These are phyloP conservation scores for Anguilla pacifica DNA, from an alignment of 2,797 vertebrate species.

Conservation along the genomic window DNA sequence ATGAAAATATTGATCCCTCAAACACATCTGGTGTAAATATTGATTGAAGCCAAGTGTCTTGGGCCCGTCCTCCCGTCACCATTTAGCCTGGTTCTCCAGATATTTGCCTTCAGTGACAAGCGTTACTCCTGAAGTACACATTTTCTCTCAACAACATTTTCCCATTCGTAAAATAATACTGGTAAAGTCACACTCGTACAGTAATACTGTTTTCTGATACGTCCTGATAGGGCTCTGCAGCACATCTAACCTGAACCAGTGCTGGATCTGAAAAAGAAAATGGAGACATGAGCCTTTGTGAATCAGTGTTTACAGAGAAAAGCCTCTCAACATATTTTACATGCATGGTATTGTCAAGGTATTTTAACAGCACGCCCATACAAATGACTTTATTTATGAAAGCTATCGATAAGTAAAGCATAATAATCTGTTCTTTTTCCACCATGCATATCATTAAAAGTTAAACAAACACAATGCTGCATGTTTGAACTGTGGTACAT, in stretches of 20 bases:
- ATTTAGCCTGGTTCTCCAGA: not conserved
- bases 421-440: constrained; percentile 36
- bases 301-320: not conserved
- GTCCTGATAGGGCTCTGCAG: constrained; percentile 68
- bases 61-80: not conserved
- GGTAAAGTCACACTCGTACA: constrained; percentile 54
- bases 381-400: constrained; percentile 27
- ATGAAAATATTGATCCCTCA: not conserved
- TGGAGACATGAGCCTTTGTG: constrained; percentile 26
- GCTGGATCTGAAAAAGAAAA: constrained; percentile 69
- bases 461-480: constrained; percentile 52
- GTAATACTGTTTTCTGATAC: constrained; percentile 66
- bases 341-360: constrained; percentile 12
- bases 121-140: not conserved
- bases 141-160: not conserved
- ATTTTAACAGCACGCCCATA: constrained; percentile 7
- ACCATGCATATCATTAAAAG: constrained; percentile 66
- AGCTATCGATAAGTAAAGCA: constrained; percentile 36
- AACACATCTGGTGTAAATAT: constrained; percentile 5
- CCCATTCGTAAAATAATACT: constrained; percentile 50
- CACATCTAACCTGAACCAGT: constrained; percentile 68
- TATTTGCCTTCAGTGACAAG: not conserved
- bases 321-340: not conserved
- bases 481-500: not conserved
- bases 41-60: not conserved